Base-by-base conservation (phyloP, 1,140 invertebrate genomes). In the Tetranychus cinnabarinus region DNA sequence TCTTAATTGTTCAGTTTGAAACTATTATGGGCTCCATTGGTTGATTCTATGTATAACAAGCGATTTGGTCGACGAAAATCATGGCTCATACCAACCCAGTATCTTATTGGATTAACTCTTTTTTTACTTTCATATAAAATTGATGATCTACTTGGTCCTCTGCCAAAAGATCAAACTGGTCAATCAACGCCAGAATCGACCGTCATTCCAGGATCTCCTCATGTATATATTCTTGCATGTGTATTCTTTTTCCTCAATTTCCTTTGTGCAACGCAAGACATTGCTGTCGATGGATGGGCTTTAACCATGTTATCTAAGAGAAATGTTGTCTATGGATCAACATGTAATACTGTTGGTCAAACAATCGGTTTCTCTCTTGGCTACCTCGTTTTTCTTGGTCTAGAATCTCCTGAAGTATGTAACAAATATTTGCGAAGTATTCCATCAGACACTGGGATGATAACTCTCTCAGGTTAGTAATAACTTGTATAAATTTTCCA, bases 231-330 rank as follows among this genome's bases (percentile, higher is more conserved):
- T 37, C 73, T 98, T 5, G 95, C 91, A 7, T 66, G 78, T 33
- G 77, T 89, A 56, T 99, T 98, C 75, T 88, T 98, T 69, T 75
- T 79, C 58, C 75, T 98, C 1, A 97, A 96, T 69, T 95, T 97
- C 68, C 76, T 99, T 58, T 93, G 92, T 13, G 93, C 96, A 2
- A 98, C 93, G 34, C 96, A 99, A 76, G 96, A 99, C 74, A 97
- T 99, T 70, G 93, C 92, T 60, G 93, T 99, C 1, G 96, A 99
- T 79, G 96, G 96, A 3, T 99, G 96, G 96, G 95, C 95, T 2
- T 74, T 99, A 1, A 98, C 95, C 3, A 98, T 99, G 88, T 75
- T 99, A 3, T 88, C 91, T 71, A 85, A 82, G 79, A 70, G 72
- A 59, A 98, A 98, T 76, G 89, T 98, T 42, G 90, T 88, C n/a